Base-by-base conservation (phyloP, 2,113 vertebrate genomes). In the Sterna hirundo region DNA sequence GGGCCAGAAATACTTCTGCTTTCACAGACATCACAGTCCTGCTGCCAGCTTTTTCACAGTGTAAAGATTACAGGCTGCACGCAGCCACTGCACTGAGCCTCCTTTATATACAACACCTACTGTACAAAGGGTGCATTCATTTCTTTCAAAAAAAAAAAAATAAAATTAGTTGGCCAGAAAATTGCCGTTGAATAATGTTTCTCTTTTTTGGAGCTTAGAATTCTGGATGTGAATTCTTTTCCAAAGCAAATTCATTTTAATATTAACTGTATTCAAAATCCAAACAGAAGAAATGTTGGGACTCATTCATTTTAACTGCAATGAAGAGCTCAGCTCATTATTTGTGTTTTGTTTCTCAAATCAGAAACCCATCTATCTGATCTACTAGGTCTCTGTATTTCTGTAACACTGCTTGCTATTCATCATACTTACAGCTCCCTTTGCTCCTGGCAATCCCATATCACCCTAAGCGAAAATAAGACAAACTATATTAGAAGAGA, bases 371-470 rank as follows among this genome's bases (percentile, higher is more conserved):
- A 17, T 66, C 57, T 36, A 68, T 64, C 42, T 94, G 46, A 94
- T 94, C 82, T 83, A 51, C 34, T 46, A 83, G 34, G 77, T n/a
- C 79, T 97, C 88, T 54, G 4, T 38, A 62, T 89, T 77, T 93
- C 60, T 84, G 10, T 64, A 90, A 32, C 42, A 86, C 57, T 88
- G 64, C 5, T 92, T 89, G 64, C 5, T 92, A 23, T 83, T 96
- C 32, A 57, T 95, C 95, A 84, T 98, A 99, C 99, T 98, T 98
- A 99, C 99, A 84, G 98, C 97, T 98, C 99, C 99, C 96, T 99
- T 99, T 83, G 98, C 75, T 93, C 99, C 99, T 79, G 97, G n/a
- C 68, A 98, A 98, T 97, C 99, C 99, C 78, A 84, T 15, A n/a
- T 99, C 98, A 94, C 99, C 99, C 99, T 99, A 97, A 90, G 89